phyloP scores from a whole-genome alignment of 2,113 vertebrate species.

The Hipposideros armiger region DNA sequence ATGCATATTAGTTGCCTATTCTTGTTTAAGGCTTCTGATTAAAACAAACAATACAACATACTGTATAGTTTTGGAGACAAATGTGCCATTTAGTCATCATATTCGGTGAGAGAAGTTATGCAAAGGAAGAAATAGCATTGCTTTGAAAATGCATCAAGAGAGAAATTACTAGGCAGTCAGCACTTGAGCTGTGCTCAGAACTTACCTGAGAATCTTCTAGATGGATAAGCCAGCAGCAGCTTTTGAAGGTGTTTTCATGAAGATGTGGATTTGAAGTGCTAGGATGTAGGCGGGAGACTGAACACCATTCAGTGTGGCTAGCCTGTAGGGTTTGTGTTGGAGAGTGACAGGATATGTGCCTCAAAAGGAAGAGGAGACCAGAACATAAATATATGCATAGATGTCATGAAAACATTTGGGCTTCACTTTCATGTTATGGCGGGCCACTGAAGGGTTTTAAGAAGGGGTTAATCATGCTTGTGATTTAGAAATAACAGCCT shows the following conservation, averaged over 20 bases:
- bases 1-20: not conserved
- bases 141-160: not conserved
- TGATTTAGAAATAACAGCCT: not conserved
- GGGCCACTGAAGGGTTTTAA: not conserved
- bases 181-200: not conserved
- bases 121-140: not conserved
- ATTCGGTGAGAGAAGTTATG: not conserved
- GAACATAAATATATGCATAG: not conserved
- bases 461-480: not conserved
- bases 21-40: not conserved
- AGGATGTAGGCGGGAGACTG: fast-evolving
- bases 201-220: not conserved
- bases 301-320: too few species aligned
- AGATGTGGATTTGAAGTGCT: not conserved
- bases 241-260: not conserved
- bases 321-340: too few species aligned
- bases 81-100: not conserved
- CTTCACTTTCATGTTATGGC: not conserved
- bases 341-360: too few species aligned
- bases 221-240: not conserved
- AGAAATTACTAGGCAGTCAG: not conserved
- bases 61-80: not conserved
- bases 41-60: not conserved
- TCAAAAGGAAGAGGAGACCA: not conserved
- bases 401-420: not conserved